These are phyloP conservation scores for Onychostoma macrolepis DNA, from an alignment of 2,113 vertebrate genomes.

Conservation along the genomic window DNA sequence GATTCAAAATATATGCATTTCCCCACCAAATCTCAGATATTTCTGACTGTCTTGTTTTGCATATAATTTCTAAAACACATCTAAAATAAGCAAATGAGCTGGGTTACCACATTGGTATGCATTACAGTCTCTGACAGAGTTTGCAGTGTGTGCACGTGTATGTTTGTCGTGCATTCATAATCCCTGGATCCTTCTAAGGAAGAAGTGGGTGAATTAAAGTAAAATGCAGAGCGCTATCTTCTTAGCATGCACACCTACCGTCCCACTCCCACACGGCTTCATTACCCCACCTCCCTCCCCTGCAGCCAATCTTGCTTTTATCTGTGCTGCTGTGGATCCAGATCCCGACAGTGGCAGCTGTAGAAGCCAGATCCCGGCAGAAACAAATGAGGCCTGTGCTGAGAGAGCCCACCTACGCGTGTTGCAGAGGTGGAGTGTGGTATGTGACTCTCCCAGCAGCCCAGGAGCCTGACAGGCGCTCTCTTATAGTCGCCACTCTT, in stretches of 20 bases:
- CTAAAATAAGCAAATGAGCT: conserved; percentile 9
- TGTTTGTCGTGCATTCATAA: conserved; percentile 20
- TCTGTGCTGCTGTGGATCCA: conserved; percentile 42
- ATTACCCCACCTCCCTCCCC: conserved; percentile 33
- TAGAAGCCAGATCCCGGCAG: conserved; percentile 40
- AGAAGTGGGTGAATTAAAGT: conserved; percentile 44
- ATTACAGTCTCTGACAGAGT: conserved; percentile 30
- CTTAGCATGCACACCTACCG: conserved; percentile 35
- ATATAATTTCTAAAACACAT: background rate
- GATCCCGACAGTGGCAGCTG: conserved; percentile 46
- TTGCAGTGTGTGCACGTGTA: conserved; percentile 13
- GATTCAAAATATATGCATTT: background rate
- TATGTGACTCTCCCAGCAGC: conserved; percentile 78
- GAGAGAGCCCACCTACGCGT: conserved; percentile 76
- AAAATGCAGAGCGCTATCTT: conserved; percentile 42
- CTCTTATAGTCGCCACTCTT: conserved; percentile 60
- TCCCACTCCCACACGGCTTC: conserved; percentile 38
- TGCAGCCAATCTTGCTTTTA: conserved; percentile 16
- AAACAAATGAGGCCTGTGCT: conserved; percentile 67
- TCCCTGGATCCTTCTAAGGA: conserved; percentile 23
- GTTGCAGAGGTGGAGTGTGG: conserved; percentile 83
- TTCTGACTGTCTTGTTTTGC: background rate
- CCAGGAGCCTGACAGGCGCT: conserved; percentile 60
- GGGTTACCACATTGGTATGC: conserved; percentile 27
- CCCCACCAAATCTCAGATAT: background rate